A percentile compares a stretch with the other conserved stretches of the same genome.
These are phyloP conservation scores for Nycticryphes semicollaris DNA, from an alignment of 2,113 vertebrate species.

Conservation along the genomic window DNA sequence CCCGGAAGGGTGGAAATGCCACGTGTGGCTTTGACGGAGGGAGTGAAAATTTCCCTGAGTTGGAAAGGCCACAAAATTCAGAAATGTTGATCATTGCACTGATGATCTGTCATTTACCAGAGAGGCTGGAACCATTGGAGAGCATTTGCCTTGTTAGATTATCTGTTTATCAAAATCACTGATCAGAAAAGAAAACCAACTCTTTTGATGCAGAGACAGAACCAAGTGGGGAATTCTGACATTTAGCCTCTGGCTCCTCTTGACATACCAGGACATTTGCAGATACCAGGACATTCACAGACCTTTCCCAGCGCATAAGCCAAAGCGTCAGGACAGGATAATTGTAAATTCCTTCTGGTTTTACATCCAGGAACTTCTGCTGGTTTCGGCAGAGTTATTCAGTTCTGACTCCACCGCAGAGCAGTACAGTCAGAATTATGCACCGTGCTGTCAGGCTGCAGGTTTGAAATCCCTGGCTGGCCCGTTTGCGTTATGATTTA, in stretches of 20 bases:
- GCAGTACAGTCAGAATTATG: neutral
- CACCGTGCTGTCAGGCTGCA: neutral
- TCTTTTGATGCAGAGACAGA: neutral
- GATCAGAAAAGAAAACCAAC: neutral
- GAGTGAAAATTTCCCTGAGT: neutral
- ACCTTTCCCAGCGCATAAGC: neutral
- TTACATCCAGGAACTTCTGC: neutral
- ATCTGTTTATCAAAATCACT: neutral
- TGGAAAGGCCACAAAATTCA: neutral
- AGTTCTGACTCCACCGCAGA: neutral
- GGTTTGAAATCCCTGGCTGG: slow-evolving; percentile 5
- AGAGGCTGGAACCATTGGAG: neutral
- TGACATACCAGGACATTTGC: neutral
- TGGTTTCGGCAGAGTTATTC: neutral
- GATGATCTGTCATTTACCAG: neutral
- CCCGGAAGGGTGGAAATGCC: neutral
- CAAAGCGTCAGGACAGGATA: neutral
- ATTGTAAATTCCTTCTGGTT: neutral
- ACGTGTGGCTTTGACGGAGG: neutral
- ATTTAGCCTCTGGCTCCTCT: neutral
- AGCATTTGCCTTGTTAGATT: neutral
- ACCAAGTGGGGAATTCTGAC: neutral
- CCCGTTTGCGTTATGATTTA: neutral
- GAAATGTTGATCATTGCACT: neutral
- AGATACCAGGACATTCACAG: neutral